Evolutionary conservation across 2,113 vertebrate species (phyloP), one percentile per base, ranked within the genome.

Genomic region (Phyllopteryx taeniolatus): DNA sequence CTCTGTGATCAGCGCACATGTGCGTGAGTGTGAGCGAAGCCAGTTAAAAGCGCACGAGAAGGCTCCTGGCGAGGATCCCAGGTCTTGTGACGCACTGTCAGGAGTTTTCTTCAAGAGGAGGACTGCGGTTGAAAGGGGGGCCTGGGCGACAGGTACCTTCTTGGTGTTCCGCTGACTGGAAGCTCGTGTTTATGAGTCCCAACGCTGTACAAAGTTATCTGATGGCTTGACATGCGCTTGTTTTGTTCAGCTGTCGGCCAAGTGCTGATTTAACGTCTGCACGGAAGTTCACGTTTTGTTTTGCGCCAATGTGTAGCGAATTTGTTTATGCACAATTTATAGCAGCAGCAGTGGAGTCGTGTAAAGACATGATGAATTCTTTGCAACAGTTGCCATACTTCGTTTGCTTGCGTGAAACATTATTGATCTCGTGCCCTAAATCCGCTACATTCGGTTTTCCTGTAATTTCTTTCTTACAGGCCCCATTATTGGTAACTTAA

Each of bases 11-110:
- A 64, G 59, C 53, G 47, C 31, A 63, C 67, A 67, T 74, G 66
- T 78, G 59, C 43, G 51, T 73, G 51, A 63, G 56, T 78, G 64
- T 46, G 53, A 72, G 57, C 71, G 10, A 75, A 54, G 57, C 2
- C 72, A 67, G 49, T 69, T 75, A 80, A 63, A 77, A 46, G 82
- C 54, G 70, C 35, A 15, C 44, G 14, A 46, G 63, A 76, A 83
- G 80, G 83, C 70, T 86, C 78, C 82, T 91, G 88, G 90, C 87
- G 74, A 62, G 35, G 82, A 69, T 74, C 13, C 7, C 62, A 51
- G 71, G 88, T 93, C 91, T 92, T 91, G 88, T 92, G 90, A 93
- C 78, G 60, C 62, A 46, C 75, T 72, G 82, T 87, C 83, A 87
- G 85, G 75, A 74, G 77, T 76, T 86, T n/a, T 80, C 65, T 82